phyloP scores from a whole-genome alignment of 2,888 invertebrate species.

The Arctia plantaginis region DNA sequence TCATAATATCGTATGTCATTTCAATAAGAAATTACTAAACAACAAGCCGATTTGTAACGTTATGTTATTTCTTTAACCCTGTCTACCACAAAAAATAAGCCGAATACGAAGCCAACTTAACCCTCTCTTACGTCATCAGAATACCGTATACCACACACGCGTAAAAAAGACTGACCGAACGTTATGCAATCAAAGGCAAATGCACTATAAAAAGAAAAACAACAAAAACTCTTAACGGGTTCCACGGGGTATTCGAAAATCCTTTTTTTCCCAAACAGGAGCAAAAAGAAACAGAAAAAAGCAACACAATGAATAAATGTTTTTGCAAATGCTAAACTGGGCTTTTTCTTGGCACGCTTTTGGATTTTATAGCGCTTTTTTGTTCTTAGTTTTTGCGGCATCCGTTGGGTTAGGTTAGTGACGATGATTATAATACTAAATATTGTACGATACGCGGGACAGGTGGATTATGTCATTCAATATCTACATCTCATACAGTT shows the following conservation, averaged over 20 bases:
- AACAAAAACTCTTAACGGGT: slow-evolving; percentile 82
- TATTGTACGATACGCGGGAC: slow-evolving; percentile 14
- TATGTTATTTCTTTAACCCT: background rate
- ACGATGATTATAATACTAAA: slow-evolving; percentile 49
- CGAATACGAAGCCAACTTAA: background rate
- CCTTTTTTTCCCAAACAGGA: slow-evolving; percentile 71
- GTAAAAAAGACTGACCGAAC: slow-evolving; percentile 47
- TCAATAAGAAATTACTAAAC: background rate
- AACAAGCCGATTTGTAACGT: background rate
- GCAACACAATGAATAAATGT: slow-evolving; percentile 73
- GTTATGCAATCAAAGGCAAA: slow-evolving; percentile 51
- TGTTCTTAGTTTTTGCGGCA: slow-evolving; percentile 57
- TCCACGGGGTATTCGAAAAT: slow-evolving; percentile 60
- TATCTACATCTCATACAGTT: background rate
- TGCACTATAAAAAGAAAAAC: slow-evolving; percentile 45
- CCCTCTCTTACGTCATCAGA: slow-evolving; percentile 16
- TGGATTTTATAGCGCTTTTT: slow-evolving; percentile 51
- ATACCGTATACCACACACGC: slow-evolving; percentile 20
- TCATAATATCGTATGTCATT: no score
- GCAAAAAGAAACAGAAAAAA: slow-evolving; percentile 77
- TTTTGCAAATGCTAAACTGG: slow-evolving; percentile 79
- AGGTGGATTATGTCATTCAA: background rate
- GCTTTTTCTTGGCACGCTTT: slow-evolving; percentile 83
- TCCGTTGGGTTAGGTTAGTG: slow-evolving; percentile 70
- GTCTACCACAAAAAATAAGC: background rate